These are phyloP conservation scores for Antigone vipio DNA, from an alignment of 2,113 vertebrate species.

Conservation along the genomic window DNA sequence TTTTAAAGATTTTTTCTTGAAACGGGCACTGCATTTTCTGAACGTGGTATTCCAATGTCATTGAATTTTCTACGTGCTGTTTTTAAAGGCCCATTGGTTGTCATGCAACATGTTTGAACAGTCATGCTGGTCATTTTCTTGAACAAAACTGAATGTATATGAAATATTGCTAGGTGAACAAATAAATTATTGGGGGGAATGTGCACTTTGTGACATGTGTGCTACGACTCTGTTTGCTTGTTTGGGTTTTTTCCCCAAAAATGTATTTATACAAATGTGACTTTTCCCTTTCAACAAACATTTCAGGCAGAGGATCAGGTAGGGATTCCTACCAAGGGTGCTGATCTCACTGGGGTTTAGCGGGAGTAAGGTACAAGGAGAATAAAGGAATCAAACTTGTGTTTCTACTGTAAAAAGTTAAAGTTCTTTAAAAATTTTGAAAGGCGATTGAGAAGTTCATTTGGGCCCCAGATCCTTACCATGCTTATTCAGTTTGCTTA, in stretches of 20 bases:
- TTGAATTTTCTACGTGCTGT: background rate
- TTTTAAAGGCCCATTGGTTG: background rate
- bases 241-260: background rate
- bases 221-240: background rate
- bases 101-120: background rate
- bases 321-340: background rate
- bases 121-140: background rate
- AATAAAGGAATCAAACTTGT: background rate
- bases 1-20: background rate
- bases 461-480: background rate
- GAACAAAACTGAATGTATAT: conserved; percentile 33
- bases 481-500: background rate
- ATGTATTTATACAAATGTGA: background rate
- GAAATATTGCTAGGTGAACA: conserved; percentile 2
- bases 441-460: background rate
- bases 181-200: conserved; percentile 46
- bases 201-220: background rate
- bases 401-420: background rate
- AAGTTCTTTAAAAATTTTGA: background rate
- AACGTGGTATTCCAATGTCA: background rate
- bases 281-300: background rate
- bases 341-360: background rate
- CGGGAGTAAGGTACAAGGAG: background rate
- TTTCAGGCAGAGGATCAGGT: background rate
- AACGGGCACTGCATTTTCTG: background rate